A percentile compares a stretch with the other conserved stretches of the same genome.
Conservation (phyloP, 2,113 vertebrate genomes). For the Prolemur simus region DNA sequence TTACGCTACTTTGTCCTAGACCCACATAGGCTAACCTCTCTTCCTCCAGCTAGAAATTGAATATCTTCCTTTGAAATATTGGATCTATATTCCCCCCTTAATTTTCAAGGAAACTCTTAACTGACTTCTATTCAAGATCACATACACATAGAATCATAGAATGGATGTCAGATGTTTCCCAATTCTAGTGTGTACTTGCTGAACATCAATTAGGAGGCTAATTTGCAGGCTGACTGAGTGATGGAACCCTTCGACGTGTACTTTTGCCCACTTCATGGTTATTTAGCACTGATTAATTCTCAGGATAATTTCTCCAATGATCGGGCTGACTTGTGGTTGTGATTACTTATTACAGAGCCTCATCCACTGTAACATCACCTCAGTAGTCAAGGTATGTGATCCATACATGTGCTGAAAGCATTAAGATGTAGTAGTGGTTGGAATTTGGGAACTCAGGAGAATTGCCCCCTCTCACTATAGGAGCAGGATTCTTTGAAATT, state of each 20-base stretch:
- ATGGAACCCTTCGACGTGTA: accelerated
- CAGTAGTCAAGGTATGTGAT: slow-evolving; percentile 87
- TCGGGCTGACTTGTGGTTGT: not conserved
- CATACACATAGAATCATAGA: not conserved
- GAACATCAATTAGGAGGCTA: not conserved
- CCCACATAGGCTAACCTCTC: not conserved
- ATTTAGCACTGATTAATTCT: not conserved
- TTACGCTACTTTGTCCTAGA: not conserved
- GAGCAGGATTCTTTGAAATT: not conserved
- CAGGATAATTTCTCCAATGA: not conserved
- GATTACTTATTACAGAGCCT: slow-evolving; percentile 82
- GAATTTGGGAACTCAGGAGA: not conserved
- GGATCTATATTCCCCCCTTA: too few species aligned
- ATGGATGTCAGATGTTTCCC: not conserved
- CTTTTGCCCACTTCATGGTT: not conserved
- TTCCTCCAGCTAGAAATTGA: not conserved
- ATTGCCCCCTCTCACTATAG: not conserved
- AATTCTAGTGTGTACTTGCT: not conserved
- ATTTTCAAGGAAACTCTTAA: not conserved
- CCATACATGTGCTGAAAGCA: not conserved
- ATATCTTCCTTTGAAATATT: not conserved
- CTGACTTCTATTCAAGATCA: not conserved
- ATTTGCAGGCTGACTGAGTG: too few species aligned
- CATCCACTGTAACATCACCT: slow-evolving; percentile 90
- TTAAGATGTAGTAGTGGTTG: not conserved